Conservation (phyloP, 2,888 invertebrate genomes). For the Hyposoter dolosus region DNA sequence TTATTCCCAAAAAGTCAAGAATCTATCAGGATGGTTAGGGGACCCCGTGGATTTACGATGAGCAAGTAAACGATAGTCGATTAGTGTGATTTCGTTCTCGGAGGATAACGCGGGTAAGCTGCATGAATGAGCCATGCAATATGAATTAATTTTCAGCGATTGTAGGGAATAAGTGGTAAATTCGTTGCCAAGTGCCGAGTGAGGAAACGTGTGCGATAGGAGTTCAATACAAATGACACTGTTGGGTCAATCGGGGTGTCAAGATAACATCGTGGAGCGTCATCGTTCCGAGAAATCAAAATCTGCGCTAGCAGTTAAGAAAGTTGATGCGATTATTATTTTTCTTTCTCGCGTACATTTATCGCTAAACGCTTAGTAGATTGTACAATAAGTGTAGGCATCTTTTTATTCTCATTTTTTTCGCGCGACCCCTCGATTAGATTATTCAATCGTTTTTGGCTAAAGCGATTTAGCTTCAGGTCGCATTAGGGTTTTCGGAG, state of each 20-base stretch:
- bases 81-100: conserved; percentile 9
- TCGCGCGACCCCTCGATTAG: conserved; percentile 1
- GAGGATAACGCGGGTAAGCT: background rate
- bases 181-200: background rate
- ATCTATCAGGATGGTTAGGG: conserved; percentile 31
- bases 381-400: background rate
- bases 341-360: conserved; percentile 3
- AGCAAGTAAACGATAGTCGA: conserved; percentile 8
- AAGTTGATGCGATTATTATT: conserved; percentile 14
- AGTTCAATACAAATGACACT: conserved; percentile 15
- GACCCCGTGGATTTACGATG: background rate
- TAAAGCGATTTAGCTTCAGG: background rate
- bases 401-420: background rate
- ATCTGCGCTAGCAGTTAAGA: conserved; percentile 13
- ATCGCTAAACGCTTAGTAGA: background rate
- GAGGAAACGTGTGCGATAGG: background rate
- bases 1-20: conserved; percentile 43
- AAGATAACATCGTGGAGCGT: conserved; percentile 47
- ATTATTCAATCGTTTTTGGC: background rate
- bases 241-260: conserved; percentile 48
- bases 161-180: background rate
- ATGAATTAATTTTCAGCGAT: background rate
- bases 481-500: background rate
- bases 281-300: conserved; percentile 56
- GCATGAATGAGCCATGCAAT: background rate